A percentile compares a stretch with the other conserved stretches of the same genome.
Evolutionary conservation across 2,888 invertebrate species (phyloP).

Genomic region (Pyrgus malvae): DNA sequence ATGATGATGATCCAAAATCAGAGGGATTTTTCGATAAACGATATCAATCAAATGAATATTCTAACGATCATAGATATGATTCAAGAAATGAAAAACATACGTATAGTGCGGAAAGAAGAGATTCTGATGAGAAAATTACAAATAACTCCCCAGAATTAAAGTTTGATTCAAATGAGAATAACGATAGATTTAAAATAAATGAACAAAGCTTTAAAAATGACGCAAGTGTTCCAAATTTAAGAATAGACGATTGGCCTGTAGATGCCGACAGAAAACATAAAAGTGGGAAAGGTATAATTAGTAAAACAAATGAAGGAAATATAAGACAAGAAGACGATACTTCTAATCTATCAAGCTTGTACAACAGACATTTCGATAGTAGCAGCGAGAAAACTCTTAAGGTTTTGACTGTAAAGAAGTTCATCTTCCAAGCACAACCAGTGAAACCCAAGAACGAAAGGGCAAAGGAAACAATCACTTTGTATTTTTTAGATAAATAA

Average conservation of each 20-base stretch:
- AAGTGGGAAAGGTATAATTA: background rate
- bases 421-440: slow-evolving; percentile 21
- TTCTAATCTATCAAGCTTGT: background rate
- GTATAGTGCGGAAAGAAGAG: no score
- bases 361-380: background rate
- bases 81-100: no score
- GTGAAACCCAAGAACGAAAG: slow-evolving; percentile 13
- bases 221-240: background rate
- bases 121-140: no score
- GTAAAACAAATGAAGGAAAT: background rate
- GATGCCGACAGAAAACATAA: background rate
- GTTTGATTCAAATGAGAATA: no score
- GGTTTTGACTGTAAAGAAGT: slow-evolving; percentile 1
- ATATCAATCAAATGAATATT: background rate
- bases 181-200: no score
- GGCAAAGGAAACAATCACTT: background rate
- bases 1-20: background rate
- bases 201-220: no score
- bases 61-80: no score
- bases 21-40: background rate
- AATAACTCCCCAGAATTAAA: no score
- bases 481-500: background rate
- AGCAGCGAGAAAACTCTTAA: background rate
- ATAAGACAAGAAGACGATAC: background rate
- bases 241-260: background rate